These are phyloP conservation scores for Notodonta ziczac DNA, from an alignment of 2,888 invertebrate genomes.

Conservation along the genomic window DNA sequence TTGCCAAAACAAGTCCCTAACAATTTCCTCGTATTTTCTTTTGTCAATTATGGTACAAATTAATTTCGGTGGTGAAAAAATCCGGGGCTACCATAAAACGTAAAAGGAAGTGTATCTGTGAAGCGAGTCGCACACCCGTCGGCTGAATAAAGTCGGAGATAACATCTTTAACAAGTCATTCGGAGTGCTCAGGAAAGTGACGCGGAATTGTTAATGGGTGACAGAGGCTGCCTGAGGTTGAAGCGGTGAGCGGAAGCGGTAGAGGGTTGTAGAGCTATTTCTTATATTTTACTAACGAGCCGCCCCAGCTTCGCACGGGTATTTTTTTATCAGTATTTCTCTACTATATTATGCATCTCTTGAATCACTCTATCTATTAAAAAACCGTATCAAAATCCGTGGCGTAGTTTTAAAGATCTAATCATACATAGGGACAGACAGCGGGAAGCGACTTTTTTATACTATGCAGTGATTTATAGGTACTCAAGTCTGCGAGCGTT, in stretches of 20 bases:
- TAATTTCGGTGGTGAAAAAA: slow-evolving; percentile 5
- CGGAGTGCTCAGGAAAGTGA: slow-evolving; percentile 39
- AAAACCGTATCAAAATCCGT: no score
- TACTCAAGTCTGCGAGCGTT: no score
- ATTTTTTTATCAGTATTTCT: no score
- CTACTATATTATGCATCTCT: no score
- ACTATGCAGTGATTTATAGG: no score
- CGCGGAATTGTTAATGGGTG: slow-evolving; percentile 47
- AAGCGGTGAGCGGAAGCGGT: slow-evolving; percentile 3
- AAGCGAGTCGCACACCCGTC: slow-evolving; percentile 13
- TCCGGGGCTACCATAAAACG: slow-evolving; percentile 8
- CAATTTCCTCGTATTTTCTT: neutral
- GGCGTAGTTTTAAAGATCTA: no score
- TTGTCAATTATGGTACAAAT: neutral
- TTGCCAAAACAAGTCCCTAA: neutral
- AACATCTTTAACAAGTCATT: slow-evolving; percentile 42
- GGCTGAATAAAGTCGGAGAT: slow-evolving; percentile 33
- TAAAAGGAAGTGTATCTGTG: slow-evolving; percentile 10
- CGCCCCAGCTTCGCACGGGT: no score
- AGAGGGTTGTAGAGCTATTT: neutral
- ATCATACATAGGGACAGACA: no score
- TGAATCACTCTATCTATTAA: no score
- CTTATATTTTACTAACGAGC: no score
- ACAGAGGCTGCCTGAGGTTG: slow-evolving; percentile 33
- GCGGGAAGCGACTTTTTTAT: no score